A percentile compares a stretch with the other conserved stretches of the same genome.
phyloP scores from a whole-genome alignment of 1,140 invertebrate species.

The Latrodectus geometricus region DNA sequence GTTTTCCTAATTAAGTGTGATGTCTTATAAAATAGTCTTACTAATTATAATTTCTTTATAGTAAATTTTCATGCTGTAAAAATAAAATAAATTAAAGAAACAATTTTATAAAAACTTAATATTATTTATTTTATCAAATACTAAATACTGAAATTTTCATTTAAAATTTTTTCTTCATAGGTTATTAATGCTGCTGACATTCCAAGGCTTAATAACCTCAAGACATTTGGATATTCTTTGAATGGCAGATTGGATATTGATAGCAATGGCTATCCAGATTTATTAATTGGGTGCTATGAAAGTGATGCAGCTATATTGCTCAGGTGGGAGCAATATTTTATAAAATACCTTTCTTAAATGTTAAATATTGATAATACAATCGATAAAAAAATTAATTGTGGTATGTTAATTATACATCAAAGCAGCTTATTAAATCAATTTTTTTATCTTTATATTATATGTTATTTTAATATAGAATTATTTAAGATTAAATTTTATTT shows the following conservation, averaged over 20 bases:
- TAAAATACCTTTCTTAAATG: no score
- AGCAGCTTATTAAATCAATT: no score
- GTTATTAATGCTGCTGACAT: conserved; percentile 73
- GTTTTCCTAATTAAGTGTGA: no score
- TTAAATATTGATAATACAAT: no score
- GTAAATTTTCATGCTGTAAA: neutral
- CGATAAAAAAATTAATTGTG: no score
- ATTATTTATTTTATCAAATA: neutral
- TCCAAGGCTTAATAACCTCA: conserved; percentile 68
- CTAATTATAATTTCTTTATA: neutral
- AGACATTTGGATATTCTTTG: conserved; percentile 89
- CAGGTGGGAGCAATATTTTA: conserved; percentile 23
- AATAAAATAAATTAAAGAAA: neutral
- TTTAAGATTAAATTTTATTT: no score
- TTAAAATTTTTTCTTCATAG: conserved; percentile 65
- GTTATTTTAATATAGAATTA: no score
- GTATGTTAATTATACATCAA: no score
- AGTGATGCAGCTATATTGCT: conserved; percentile 76
- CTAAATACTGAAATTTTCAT: neutral
- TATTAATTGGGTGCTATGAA: conserved; percentile 89
- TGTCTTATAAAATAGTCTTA: no score
- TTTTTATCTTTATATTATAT: no score
- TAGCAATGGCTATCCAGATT: conserved; percentile 90
- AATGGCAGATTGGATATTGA: conserved; percentile 91
- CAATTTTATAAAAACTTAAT: neutral